Evolutionary conservation across 2,888 invertebrate species (phyloP).

Genomic region (Marasmarcha lunaedactyla): DNA sequence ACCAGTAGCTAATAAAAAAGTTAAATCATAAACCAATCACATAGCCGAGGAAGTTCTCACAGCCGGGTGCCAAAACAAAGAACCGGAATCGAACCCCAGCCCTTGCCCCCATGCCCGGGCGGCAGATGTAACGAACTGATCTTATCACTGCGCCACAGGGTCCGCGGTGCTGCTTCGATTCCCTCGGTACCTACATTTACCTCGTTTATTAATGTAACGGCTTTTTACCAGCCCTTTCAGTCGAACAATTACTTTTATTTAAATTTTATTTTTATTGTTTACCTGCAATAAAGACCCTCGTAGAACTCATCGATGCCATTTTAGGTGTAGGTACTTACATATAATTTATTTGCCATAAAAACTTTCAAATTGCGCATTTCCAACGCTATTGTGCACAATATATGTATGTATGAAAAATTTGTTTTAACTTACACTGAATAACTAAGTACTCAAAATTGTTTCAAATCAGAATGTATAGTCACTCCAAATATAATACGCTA

Average conservation of each 20-base stretch:
- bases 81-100: slow-evolving; percentile 55
- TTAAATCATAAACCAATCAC: slow-evolving; percentile 57
- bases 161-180: slow-evolving; percentile 46
- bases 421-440: too few species aligned
- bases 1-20: slow-evolving; percentile 15
- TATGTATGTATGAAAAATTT: too few species aligned
- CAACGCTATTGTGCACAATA: too few species aligned
- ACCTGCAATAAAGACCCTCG: slow-evolving; percentile 1
- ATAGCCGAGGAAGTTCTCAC: slow-evolving; percentile 38
- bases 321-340: too few species aligned
- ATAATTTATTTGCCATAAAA: too few species aligned
- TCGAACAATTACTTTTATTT: slow-evolving; percentile 11
- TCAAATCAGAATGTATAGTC: not conserved
- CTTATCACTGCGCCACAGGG: slow-evolving; percentile 55
- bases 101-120: slow-evolving; percentile 25
- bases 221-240: slow-evolving; percentile 33
- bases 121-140: slow-evolving; percentile 61
- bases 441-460: slow-evolving; percentile 6
- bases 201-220: slow-evolving; percentile 36
- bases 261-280: slow-evolving; percentile 4
- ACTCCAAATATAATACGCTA: slow-evolving; percentile 1
- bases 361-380: too few species aligned
- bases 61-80: slow-evolving; percentile 41
- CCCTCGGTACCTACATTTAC: slow-evolving; percentile 39
- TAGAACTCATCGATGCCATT: not conserved